Percentiles rank a stretch among this genome's conserved stretches.
phyloP scores from a whole-genome alignment of 2,888 invertebrate genomes.

The Cataglyphis livida region DNA sequence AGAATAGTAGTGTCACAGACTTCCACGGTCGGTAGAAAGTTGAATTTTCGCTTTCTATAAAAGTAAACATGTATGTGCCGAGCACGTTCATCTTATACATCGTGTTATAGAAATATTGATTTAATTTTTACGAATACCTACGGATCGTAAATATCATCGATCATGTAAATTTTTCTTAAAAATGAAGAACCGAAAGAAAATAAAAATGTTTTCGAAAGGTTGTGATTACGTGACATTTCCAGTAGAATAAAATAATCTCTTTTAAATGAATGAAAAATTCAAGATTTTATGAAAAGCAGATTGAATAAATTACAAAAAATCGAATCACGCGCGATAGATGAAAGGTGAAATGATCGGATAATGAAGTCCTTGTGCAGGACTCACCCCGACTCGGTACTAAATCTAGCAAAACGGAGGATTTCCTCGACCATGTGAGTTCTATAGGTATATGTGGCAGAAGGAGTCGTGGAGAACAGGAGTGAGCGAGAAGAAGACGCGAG shows the following conservation, averaged over 20 bases:
- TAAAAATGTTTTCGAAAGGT: not conserved
- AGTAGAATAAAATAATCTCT: not conserved
- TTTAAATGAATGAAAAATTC: not conserved
- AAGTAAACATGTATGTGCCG: not conserved
- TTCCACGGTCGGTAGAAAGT: not conserved
- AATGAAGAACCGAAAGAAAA: not conserved
- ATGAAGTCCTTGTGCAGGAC: constrained; percentile 37
- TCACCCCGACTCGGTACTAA: constrained; percentile 40
- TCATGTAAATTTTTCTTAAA: not conserved
- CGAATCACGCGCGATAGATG: constrained; percentile 25
- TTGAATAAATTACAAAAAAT: constrained; percentile 8
- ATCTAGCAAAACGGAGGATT: constrained; percentile 51
- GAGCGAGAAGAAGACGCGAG: constrained; percentile 27
- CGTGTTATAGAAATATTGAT: not conserved
- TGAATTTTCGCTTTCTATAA: not conserved
- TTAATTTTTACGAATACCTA: not conserved
- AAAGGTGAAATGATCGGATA: constrained; percentile 35
- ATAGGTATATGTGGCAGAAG: constrained; percentile 24
- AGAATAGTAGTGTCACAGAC: constrained; percentile 8
- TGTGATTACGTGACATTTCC: not conserved
- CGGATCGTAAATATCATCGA: not conserved
- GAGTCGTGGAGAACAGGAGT: constrained; percentile 45
- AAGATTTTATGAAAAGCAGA: not conserved
- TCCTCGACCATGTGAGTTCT: constrained; percentile 21
- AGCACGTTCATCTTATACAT: not conserved